phyloP scores from a whole-genome alignment of 2,888 invertebrate species.

The Callinectes sapidus region DNA sequence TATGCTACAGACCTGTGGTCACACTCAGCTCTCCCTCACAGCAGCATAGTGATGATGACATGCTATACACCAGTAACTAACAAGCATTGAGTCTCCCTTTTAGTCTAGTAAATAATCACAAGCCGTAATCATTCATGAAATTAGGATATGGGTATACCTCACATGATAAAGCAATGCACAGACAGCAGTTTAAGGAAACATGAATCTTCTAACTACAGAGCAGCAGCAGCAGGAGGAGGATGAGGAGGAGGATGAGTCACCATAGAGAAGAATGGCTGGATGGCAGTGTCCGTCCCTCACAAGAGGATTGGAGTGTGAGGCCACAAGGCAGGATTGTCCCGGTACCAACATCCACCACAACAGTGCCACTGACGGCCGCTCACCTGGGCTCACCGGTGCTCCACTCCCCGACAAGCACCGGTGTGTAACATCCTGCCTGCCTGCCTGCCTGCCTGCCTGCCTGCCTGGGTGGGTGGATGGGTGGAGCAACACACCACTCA shows the following conservation, averaged over 20 bases:
- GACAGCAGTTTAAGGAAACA: neutral
- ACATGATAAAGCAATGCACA: neutral
- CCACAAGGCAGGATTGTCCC: neutral
- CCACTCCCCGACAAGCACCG: neutral
- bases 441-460: too few species aligned
- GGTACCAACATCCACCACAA: neutral
- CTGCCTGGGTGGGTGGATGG: too few species aligned
- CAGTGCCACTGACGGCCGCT: neutral
- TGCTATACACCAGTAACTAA: neutral
- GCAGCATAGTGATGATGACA: neutral
- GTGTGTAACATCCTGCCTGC: neutral
- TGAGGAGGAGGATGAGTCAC: neutral
- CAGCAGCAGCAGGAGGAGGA: too few species aligned
- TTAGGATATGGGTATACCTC: neutral
- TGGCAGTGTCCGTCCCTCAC: neutral
- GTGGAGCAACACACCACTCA: neutral
- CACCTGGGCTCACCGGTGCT: constrained; percentile 7
- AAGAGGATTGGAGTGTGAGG: neutral
- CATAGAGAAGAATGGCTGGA: neutral
- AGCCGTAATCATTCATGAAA: neutral
- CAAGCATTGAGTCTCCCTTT: neutral
- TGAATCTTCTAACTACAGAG: constrained; percentile 21
- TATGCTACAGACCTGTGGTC: neutral
- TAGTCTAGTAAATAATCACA: neutral
- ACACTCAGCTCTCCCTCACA: neutral